Percentiles rank a stretch among this genome's conserved stretches.
Evolutionary conservation across 2,888 invertebrate species (phyloP).

Genomic region (Alentia gelatinosa): DNA sequence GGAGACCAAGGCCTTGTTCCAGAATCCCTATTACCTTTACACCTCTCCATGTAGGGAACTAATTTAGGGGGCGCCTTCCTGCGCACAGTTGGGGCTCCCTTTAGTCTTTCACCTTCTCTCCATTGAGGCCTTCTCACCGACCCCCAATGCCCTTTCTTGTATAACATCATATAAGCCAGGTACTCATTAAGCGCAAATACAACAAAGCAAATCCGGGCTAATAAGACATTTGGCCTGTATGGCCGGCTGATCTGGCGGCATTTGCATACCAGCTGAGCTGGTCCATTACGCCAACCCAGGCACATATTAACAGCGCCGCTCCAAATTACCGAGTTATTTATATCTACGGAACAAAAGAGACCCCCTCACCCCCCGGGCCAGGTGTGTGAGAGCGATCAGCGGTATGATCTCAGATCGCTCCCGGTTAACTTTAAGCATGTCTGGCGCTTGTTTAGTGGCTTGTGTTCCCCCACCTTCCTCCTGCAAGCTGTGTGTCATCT

Average conservation of each 20-base stretch:
- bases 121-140: neutral
- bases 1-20: neutral
- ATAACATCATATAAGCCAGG: constrained; percentile 41
- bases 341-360: neutral
- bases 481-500: no score
- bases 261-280: constrained; percentile 49
- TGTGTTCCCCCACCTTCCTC: no score
- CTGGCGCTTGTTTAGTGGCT: neutral
- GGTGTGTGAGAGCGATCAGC: constrained; percentile 13
- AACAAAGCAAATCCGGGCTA: constrained; percentile 49
- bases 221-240: constrained; percentile 41
- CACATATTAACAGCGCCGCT: constrained; percentile 10
- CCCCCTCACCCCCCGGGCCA: neutral
- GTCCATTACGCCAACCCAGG: constrained; percentile 9
- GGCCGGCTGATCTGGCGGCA: constrained; percentile 1
- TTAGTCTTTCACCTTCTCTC: constrained; percentile 38
- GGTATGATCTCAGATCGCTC: neutral
- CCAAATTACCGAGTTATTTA: constrained; percentile 40
- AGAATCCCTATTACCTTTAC: neutral
- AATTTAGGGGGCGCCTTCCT: neutral
- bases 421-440: constrained; percentile 10
- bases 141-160: constrained; percentile 25
- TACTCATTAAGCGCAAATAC: constrained; percentile 49
- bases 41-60: neutral
- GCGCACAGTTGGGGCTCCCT: constrained; percentile 1